Evolutionary conservation across 2,113 vertebrate genomes (phyloP).

Genomic region (Onychostruthus taczanowskii): DNA sequence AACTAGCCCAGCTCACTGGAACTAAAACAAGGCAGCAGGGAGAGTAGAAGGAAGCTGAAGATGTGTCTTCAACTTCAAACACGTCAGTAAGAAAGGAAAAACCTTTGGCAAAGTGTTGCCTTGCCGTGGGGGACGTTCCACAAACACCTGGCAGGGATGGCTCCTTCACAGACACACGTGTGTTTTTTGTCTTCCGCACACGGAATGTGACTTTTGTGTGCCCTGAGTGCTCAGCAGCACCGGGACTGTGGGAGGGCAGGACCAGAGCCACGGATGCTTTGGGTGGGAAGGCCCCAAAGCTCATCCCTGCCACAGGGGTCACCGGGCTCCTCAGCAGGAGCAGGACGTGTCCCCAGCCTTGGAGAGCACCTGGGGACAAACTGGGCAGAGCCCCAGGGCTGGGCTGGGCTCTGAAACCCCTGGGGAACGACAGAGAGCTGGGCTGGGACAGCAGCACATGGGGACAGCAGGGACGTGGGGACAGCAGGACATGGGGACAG

Average conservation of each 20-base stretch:
- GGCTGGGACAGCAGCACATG: background rate
- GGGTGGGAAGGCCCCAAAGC: background rate
- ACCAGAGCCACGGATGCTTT: too few species aligned
- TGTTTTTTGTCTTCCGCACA: background rate
- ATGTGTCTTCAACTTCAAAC: background rate
- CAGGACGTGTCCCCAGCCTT: background rate
- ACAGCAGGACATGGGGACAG: too few species aligned
- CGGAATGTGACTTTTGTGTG: background rate
- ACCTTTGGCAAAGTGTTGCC: background rate
- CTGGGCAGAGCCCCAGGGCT: background rate
- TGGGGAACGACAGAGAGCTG: background rate
- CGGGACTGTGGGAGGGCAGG: background rate
- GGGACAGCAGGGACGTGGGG: too few species aligned
- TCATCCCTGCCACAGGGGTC: background rate
- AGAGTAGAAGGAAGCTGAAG: background rate
- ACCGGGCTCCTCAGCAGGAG: background rate
- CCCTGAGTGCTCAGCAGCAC: rapidly evolving
- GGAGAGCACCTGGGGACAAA: background rate
- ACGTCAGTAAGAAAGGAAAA: background rate
- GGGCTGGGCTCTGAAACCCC: background rate
- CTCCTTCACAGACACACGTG: rapidly evolving
- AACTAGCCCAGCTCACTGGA: background rate
- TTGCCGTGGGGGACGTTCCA: background rate
- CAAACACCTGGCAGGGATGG: rapidly evolving
- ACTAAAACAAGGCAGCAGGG: background rate